A percentile compares a stretch with the other conserved stretches of the same genome.
Evolutionary conservation across 2,797 vertebrate genomes (phyloP).

Genomic region (Ibycter americanus): DNA sequence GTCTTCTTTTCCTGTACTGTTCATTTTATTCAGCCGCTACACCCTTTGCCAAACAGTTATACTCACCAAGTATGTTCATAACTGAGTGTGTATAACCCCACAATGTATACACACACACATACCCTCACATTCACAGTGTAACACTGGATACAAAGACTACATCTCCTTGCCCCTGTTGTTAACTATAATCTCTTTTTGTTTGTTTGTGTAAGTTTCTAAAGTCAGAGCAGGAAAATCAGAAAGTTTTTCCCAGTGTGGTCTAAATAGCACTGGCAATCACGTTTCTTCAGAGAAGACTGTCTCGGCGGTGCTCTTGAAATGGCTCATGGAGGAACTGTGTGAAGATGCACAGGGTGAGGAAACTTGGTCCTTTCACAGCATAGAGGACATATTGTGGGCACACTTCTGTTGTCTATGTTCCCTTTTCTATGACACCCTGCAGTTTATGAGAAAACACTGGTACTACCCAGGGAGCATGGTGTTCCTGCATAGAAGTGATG

Average conservation of each 20-base stretch:
- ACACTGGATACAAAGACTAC: neutral
- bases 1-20: neutral
- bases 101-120: neutral
- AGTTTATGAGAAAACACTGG: neutral
- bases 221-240: neutral
- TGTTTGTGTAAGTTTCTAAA: neutral
- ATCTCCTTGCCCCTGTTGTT: neutral
- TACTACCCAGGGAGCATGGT: neutral
- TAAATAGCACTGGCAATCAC: neutral
- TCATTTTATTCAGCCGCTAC: neutral
- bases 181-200: neutral
- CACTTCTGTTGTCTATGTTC: neutral
- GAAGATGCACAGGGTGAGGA: slow-evolving; percentile 6
- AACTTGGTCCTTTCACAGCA: neutral
- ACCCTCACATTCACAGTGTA: neutral
- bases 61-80: neutral
- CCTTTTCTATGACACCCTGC: neutral
- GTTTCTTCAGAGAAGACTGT: neutral
- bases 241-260: neutral
- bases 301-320: neutral
- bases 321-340: slow-evolving; percentile 41
- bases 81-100: no score
- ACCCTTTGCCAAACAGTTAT: neutral
- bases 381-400: rapidly evolving
- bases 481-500: neutral